phyloP scores from a whole-genome alignment of 2,113 vertebrate species.

The Monopterus albus region DNA sequence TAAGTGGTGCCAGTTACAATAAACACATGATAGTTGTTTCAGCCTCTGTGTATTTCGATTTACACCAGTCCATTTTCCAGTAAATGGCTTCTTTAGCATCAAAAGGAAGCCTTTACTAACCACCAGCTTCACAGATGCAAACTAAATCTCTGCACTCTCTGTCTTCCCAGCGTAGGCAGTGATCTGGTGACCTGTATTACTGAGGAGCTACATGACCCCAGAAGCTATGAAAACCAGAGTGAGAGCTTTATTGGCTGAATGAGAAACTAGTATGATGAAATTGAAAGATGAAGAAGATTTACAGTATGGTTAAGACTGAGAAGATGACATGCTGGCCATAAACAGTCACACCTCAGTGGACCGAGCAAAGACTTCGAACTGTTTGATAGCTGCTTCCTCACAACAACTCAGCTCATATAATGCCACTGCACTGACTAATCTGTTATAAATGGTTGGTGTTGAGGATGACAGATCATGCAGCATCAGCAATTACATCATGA shows the following conservation, averaged over 20 bases:
- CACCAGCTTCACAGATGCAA: neutral
- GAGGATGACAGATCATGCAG: neutral
- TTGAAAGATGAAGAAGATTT: neutral
- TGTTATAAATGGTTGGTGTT: neutral
- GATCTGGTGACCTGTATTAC: constrained; percentile 42
- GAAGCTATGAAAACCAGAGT: constrained; percentile 49
- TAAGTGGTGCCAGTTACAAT: neutral
- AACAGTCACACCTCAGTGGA: neutral
- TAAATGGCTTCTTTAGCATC: neutral
- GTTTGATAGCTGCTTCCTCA: neutral
- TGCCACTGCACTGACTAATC: neutral
- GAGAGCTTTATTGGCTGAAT: constrained; percentile 25
- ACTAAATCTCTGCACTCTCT: constrained; percentile 12
- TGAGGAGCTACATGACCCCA: constrained; percentile 19
- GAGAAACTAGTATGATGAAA: neutral
- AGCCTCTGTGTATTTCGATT: too few relatives aligned
- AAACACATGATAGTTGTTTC: neutral
- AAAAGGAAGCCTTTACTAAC: neutral
- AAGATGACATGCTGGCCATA: neutral
- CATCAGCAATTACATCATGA: constrained; percentile 9
- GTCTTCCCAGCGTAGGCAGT: neutral
- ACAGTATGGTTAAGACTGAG: too few relatives aligned
- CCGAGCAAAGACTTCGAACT: neutral
- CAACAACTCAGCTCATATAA: neutral
- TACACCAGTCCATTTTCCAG: neutral